Evolutionary conservation across 2,797 vertebrate genomes (phyloP).

Genomic region (Lepus oiostolus): DNA sequence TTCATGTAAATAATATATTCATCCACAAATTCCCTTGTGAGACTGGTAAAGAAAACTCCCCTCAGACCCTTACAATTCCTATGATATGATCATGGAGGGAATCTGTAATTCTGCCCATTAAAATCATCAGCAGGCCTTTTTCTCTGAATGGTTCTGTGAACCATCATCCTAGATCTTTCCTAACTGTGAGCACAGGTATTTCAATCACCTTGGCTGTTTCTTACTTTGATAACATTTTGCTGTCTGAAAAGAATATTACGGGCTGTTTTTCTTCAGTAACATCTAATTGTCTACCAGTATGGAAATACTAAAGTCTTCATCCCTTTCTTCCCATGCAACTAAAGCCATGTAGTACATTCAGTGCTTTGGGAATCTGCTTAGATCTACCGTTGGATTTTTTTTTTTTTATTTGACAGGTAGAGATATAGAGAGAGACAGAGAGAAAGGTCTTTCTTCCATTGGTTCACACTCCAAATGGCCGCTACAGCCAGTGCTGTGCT

Average conservation of each 20-base stretch:
- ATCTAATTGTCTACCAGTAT: background rate
- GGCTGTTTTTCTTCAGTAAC: background rate
- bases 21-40: background rate
- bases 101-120: background rate
- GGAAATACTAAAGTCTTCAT: background rate
- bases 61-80: background rate
- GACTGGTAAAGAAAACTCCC: background rate
- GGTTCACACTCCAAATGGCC: too few relatives aligned
- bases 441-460: too few relatives aligned
- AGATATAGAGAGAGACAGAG: too few relatives aligned
- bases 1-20: background rate
- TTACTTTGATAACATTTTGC: background rate
- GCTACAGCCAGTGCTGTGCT: too few relatives aligned
- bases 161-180: background rate
- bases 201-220: background rate
- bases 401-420: too few relatives aligned
- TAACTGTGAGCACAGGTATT: background rate
- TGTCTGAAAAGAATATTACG: background rate
- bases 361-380: background rate
- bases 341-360: background rate
- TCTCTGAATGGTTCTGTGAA: background rate
- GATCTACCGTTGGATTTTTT: background rate
- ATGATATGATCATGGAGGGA: fast-evolving
- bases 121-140: background rate
- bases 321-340: background rate